Conservation (phyloP, 2,888 invertebrate genomes). For the Cacoxenus indagator region DNA sequence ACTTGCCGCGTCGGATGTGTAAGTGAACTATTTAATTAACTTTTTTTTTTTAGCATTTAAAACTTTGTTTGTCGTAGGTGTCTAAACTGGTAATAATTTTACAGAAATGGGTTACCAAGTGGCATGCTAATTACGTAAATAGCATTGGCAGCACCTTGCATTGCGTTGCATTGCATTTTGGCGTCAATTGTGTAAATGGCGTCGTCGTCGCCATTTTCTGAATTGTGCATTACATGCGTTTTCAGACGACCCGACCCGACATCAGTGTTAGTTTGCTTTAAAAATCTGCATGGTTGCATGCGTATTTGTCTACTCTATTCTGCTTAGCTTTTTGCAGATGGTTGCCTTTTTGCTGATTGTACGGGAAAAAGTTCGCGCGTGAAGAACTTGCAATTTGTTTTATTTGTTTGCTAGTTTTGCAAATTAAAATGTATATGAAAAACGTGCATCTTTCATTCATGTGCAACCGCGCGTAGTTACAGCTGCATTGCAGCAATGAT, state of each 20-base stretch:
- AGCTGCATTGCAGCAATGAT: not conserved
- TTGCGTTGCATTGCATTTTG: conserved; percentile 29
- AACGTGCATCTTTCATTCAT: conserved; percentile 18
- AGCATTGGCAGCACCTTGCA: conserved; percentile 30
- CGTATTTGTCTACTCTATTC: conserved; percentile 44
- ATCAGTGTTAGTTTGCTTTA: not conserved
- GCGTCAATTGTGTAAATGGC: conserved; percentile 33
- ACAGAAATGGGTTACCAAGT: not conserved
- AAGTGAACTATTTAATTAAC: not conserved
- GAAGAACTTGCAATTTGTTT: conserved; percentile 44
- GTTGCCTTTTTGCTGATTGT: conserved; percentile 55
- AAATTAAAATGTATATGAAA: conserved; percentile 43
- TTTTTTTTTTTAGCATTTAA: conserved; percentile 43
- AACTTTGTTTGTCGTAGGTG: conserved; percentile 32
- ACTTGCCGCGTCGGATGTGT: too few relatives aligned
- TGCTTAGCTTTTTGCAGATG: conserved; percentile 59
- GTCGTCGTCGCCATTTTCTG: conserved; percentile 43
- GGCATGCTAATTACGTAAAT: conserved; percentile 56
- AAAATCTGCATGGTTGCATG: conserved; percentile 6
- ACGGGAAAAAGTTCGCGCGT: conserved; percentile 26
- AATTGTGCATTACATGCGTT: conserved; percentile 40
- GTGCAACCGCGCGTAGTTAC: conserved; percentile 35
- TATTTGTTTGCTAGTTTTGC: conserved; percentile 47
- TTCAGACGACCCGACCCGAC: conserved; percentile 28
- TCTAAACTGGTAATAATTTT: conserved; percentile 1